Evolutionary conservation across 2,113 vertebrate species (phyloP).

Genomic region (Pteropus alecto): DNA sequence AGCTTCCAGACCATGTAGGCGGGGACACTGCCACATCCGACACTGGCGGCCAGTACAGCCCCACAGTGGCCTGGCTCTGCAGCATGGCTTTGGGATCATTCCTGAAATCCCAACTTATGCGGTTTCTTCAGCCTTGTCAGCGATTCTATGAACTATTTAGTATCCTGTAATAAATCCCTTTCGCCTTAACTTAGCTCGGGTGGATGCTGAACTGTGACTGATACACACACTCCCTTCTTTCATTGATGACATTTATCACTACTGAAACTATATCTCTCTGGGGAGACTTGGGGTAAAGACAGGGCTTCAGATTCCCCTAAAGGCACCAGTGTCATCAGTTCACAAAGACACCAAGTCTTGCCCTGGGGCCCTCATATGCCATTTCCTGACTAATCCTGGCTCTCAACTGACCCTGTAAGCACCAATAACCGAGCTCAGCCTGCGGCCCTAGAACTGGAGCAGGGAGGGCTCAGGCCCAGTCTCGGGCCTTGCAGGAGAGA

Average conservation of each 20-base stretch:
- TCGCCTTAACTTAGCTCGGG: background rate
- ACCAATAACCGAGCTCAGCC: background rate
- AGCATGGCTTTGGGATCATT: too few relatives aligned
- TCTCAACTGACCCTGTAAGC: background rate
- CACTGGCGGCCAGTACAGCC: background rate
- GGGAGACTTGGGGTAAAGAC: background rate
- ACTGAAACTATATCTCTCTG: too few relatives aligned
- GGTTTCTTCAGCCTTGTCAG: background rate
- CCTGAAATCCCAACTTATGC: background rate
- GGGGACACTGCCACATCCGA: background rate
- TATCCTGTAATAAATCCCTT: background rate
- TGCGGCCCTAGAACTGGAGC: background rate
- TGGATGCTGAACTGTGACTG: background rate
- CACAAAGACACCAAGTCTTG: background rate
- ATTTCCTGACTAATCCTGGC: background rate
- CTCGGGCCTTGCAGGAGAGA: background rate
- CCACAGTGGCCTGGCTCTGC: background rate
- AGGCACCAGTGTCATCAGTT: background rate
- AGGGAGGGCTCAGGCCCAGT: background rate
- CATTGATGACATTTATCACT: background rate
- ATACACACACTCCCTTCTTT: fast-evolving
- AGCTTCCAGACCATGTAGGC: background rate
- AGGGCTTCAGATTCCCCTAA: background rate
- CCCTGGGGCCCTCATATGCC: background rate
- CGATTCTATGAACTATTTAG: background rate